Percentiles rank a stretch among this genome's conserved stretches.
Conservation (phyloP, 2,113 vertebrate species). For the Empidonax traillii region DNA sequence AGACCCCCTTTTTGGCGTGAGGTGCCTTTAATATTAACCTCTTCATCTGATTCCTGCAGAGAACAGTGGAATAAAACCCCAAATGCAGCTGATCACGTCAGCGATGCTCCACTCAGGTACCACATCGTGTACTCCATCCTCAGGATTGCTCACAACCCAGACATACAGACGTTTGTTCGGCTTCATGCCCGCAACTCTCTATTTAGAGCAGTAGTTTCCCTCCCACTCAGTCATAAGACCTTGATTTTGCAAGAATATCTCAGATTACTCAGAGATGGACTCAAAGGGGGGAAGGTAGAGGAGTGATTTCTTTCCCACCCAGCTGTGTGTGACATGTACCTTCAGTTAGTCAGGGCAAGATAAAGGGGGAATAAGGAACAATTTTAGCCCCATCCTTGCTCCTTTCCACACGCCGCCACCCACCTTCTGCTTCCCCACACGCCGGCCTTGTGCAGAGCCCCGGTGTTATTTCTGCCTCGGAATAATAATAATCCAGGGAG, state of each 20-base stretch:
- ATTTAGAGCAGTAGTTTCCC: background rate
- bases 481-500: slow-evolving; percentile 42
- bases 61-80: background rate
- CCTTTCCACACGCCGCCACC: background rate
- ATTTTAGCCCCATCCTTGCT: background rate
- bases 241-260: background rate
- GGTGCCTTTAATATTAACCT: background rate
- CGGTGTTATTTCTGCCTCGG: slow-evolving; percentile 30
- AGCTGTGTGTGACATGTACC: background rate
- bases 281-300: background rate
- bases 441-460: background rate
- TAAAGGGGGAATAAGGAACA: background rate
- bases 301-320: background rate
- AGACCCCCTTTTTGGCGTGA: background rate
- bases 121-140: background rate
- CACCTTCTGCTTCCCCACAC: background rate
- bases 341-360: background rate
- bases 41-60: background rate
- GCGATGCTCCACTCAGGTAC: background rate
- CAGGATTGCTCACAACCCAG: background rate
- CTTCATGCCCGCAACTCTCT: background rate
- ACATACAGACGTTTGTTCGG: background rate
- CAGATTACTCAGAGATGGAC: background rate
- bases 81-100: fast-evolving
- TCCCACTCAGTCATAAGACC: background rate